These are phyloP conservation scores for Eumacrocentrus americanus DNA, from an alignment of 2,888 invertebrate species.

Conservation along the genomic window DNA sequence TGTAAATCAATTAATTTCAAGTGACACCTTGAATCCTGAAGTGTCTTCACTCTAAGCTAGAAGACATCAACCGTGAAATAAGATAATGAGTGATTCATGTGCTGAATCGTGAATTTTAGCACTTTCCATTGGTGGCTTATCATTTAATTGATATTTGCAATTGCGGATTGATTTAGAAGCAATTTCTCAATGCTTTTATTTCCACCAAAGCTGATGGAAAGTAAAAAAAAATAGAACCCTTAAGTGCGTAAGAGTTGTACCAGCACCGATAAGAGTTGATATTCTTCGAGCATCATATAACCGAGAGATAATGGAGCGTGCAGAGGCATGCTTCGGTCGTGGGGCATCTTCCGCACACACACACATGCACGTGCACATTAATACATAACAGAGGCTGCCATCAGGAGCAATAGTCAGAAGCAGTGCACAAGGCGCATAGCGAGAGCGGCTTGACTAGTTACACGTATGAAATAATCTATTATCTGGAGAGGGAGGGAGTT, in stretches of 20 bases:
- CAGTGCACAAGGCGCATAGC: background rate
- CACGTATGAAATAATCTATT: conserved; percentile 60
- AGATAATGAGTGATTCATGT: background rate
- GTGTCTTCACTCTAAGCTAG: background rate
- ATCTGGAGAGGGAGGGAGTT: conserved; percentile 52
- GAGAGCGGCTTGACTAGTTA: conserved; percentile 50
- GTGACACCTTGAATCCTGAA: background rate
- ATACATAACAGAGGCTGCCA: conserved; percentile 20
- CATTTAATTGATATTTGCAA: background rate
- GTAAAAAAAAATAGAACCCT: no score
- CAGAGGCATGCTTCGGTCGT: conserved; percentile 30
- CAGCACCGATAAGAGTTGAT: conserved; percentile 17
- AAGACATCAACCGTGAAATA: background rate
- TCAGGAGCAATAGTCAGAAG: conserved; percentile 10
- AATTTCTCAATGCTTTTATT: background rate
- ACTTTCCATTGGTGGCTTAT: background rate
- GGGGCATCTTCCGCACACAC: conserved; percentile 31
- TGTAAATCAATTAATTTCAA: background rate
- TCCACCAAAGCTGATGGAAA: no score
- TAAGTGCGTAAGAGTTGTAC: no score
- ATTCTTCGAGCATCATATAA: conserved; percentile 34
- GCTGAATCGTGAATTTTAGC: background rate
- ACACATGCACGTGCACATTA: background rate
- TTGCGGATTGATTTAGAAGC: background rate
- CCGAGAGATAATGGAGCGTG: conserved; percentile 42